Evolutionary conservation across 1,140 invertebrate species (phyloP).

Genomic region (Diachasma alloeum): DNA sequence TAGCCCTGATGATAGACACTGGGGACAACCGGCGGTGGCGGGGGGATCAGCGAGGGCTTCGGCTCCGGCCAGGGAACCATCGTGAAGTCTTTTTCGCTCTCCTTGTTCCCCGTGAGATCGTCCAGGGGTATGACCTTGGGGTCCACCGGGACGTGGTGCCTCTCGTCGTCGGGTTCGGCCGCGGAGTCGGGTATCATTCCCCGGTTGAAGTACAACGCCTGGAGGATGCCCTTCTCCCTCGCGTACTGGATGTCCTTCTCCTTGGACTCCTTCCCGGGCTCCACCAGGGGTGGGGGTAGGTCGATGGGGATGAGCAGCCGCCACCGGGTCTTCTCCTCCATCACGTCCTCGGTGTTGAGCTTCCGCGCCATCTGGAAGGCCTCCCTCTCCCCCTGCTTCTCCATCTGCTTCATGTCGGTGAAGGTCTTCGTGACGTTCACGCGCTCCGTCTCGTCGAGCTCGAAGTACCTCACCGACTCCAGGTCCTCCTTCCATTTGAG

Average conservation of each 20-base stretch:
- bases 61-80: conserved; percentile 83
- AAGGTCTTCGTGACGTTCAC: conserved; percentile 94
- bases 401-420: conserved; percentile 90
- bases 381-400: conserved; percentile 85
- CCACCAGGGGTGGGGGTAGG: conserved; percentile 69
- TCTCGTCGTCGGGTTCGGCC: conserved; percentile 85
- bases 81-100: conserved; percentile 80
- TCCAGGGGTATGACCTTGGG: conserved; percentile 87
- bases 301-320: conserved; percentile 75
- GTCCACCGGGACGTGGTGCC: conserved; percentile 75
- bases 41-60: conserved; percentile 65
- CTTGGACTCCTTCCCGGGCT: conserved; percentile 81
- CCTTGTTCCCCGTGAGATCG: conserved; percentile 82
- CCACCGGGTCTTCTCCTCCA: conserved; percentile 82
- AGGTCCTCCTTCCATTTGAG: conserved; percentile 86
- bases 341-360: conserved; percentile 76
- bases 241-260: conserved; percentile 88
- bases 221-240: conserved; percentile 82
- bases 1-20: conserved; percentile 37
- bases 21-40: conserved; percentile 44
- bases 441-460: conserved; percentile 92
- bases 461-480: conserved; percentile 86
- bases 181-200: conserved; percentile 86
- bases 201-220: conserved; percentile 86
- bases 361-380: conserved; percentile 81